Evolutionary conservation across 2,888 invertebrate species (phyloP).

Genomic region (Doris montereyensis): DNA sequence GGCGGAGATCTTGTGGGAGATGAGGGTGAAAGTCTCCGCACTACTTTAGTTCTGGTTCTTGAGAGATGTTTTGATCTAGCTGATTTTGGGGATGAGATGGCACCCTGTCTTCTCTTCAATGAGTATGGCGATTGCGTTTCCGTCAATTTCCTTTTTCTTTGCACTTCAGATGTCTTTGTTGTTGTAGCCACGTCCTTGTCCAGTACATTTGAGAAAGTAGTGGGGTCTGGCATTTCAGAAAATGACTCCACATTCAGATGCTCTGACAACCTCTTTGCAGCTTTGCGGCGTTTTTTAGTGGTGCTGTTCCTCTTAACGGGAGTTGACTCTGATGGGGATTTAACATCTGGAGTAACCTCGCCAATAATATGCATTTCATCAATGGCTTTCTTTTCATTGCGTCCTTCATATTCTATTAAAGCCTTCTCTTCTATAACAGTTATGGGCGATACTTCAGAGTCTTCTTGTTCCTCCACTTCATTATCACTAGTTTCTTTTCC

Average conservation of each 20-base stretch:
- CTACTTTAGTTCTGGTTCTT: background rate
- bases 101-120: background rate
- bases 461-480: background rate
- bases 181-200: background rate
- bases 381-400: background rate
- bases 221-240: too few species aligned
- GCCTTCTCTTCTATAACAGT: background rate
- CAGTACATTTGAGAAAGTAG: background rate
- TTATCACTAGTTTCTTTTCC: background rate
- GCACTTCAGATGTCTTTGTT: background rate
- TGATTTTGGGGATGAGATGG: background rate
- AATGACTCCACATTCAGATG: background rate
- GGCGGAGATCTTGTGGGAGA: background rate
- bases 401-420: background rate
- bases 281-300: constrained; percentile 19
- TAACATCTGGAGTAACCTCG: constrained; percentile 36
- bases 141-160: background rate
- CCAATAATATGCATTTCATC: too few species aligned
- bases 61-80: background rate
- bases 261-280: background rate
- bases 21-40: background rate
- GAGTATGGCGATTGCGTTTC: too few species aligned
- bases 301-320: constrained; percentile 27
- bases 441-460: too few species aligned
- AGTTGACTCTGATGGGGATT: constrained; percentile 18